These are phyloP conservation scores for Sapajus apella DNA, from an alignment of 2,113 vertebrate genomes.

Conservation along the genomic window DNA sequence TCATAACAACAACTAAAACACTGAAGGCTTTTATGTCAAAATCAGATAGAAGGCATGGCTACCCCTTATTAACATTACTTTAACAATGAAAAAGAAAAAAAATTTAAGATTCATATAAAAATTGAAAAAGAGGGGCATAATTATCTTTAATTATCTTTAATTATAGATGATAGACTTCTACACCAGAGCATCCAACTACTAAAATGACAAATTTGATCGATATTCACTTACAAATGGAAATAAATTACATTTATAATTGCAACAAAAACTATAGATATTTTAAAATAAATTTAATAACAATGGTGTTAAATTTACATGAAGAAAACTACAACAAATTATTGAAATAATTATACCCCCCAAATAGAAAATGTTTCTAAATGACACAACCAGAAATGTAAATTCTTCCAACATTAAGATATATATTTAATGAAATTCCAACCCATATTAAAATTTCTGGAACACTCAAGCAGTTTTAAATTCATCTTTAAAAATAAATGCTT, in stretches of 20 bases:
- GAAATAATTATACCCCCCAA: background rate
- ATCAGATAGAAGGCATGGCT: background rate
- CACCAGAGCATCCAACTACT: background rate
- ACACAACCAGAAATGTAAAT: background rate
- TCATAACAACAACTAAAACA: background rate
- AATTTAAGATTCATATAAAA: background rate
- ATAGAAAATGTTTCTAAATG: background rate
- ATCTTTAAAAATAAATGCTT: background rate
- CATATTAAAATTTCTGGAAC: background rate
- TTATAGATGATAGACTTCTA: background rate
- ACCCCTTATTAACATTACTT: background rate
- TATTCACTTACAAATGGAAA: background rate
- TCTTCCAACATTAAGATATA: background rate
- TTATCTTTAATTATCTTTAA: background rate
- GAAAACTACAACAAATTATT: background rate
- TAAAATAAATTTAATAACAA: background rate
- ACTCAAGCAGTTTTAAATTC: background rate
- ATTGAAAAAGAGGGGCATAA: background rate
- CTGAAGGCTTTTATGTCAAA: background rate
- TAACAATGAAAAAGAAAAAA: background rate
- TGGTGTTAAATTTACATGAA: background rate
- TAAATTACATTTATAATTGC: background rate
- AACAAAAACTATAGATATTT: background rate
- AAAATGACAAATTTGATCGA: background rate
- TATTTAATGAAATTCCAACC: background rate